These are phyloP conservation scores for Caenorhabditis drosophilae DNA, from an alignment of 2,888 invertebrate genomes.

Conservation along the genomic window DNA sequence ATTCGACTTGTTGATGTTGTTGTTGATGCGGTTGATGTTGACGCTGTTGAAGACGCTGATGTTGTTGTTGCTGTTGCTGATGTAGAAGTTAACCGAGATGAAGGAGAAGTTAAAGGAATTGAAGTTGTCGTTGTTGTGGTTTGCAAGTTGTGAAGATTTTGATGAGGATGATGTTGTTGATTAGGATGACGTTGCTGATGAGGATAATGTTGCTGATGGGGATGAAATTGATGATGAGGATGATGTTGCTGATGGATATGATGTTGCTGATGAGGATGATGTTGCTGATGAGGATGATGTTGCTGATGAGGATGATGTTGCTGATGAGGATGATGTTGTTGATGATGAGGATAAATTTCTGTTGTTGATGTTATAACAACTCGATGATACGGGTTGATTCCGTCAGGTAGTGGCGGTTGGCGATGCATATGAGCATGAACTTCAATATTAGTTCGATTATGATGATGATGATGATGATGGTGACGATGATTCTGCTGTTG, in stretches of 20 bases:
- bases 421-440: constrained; percentile 21
- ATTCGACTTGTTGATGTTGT: neutral
- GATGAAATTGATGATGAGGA: constrained; percentile 14
- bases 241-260: no score
- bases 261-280: neutral
- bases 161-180: constrained; percentile 21
- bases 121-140: constrained; percentile 13
- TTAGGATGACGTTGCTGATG: constrained; percentile 15
- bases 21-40: constrained; percentile 5
- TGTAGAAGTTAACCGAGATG: no score
- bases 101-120: no score
- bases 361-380: constrained; percentile 10
- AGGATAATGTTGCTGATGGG: constrained; percentile 16
- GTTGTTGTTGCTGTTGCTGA: constrained; percentile 19
- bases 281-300: neutral
- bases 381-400: neutral
- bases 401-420: constrained; percentile 16
- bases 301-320: constrained; percentile 17
- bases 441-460: constrained; percentile 26
- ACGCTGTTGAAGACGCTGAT: constrained; percentile 11
- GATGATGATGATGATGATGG: constrained; percentile 27
- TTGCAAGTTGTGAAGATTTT: no score
- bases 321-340: constrained; percentile 17
- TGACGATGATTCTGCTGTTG: constrained; percentile 14
- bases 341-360: constrained; percentile 9